Evolutionary conservation across 2,797 vertebrate species (phyloP).

Genomic region (Petrocephalus sullivani): DNA sequence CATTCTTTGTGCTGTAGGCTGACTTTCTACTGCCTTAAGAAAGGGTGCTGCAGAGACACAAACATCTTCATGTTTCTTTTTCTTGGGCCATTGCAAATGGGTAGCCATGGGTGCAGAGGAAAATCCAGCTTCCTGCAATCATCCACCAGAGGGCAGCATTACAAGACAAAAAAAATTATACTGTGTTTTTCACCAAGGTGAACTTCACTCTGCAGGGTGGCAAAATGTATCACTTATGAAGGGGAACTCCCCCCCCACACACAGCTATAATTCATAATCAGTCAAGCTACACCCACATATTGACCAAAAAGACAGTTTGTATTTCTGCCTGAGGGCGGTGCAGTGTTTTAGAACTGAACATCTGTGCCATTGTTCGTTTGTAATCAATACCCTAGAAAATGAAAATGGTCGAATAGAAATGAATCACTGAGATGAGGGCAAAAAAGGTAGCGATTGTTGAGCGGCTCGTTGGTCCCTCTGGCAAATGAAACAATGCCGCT

Average conservation of each 20-base stretch:
- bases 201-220: not conserved
- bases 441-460: not conserved
- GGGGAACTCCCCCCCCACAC: not conserved
- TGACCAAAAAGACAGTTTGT: not conserved
- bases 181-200: not conserved
- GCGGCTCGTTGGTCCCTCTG: not conserved
- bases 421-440: not conserved
- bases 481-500: not conserved
- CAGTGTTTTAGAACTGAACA: not conserved
- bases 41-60: not conserved
- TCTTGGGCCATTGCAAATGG: not conserved
- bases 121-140: not conserved
- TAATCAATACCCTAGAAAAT: not conserved
- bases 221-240: not conserved
- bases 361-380: not conserved
- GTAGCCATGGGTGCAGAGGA: not conserved
- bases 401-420: not conserved
- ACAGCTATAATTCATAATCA: not conserved
- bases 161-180: slow-evolving; percentile 2
- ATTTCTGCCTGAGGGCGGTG: not conserved
- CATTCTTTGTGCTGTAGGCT: not conserved
- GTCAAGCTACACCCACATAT: not conserved
- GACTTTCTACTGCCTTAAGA: not conserved
- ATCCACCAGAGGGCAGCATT: slow-evolving; percentile 20
- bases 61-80: not conserved